Evolutionary conservation across 2,888 invertebrate genomes (phyloP).

Genomic region (Drosophila pseudotalamancana): DNA sequence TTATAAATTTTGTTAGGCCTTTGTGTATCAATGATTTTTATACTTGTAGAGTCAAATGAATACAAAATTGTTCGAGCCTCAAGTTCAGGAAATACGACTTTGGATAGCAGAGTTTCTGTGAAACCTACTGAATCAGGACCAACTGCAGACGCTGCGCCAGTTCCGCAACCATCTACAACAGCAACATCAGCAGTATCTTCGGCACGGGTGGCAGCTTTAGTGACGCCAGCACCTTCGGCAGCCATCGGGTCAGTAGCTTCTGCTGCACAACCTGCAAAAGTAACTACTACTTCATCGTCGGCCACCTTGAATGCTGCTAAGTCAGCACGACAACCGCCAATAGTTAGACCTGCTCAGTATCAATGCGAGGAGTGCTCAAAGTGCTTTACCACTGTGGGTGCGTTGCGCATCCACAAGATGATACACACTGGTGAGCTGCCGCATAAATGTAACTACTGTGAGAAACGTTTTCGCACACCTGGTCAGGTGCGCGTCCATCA

Average conservation of each 20-base stretch:
- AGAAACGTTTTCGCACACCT: conserved; percentile 81
- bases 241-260: no score
- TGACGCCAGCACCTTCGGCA: background rate
- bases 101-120: background rate
- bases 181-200: background rate
- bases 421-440: conserved; percentile 82
- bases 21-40: background rate
- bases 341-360: conserved; percentile 3
- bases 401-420: conserved; percentile 75
- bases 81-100: background rate
- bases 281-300: background rate
- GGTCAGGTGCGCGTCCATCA: conserved; percentile 82
- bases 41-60: background rate
- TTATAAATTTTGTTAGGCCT: no score
- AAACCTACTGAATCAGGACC: no score
- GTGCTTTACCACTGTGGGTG: conserved; percentile 76
- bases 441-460: conserved; percentile 78
- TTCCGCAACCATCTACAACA: background rate
- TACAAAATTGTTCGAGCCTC: background rate
- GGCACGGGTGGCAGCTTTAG: rapidly evolving
- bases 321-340: background rate
- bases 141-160: background rate
- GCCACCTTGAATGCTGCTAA: conserved; percentile 31
- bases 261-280: background rate
- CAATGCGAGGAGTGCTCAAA: conserved; percentile 74